phyloP scores from a whole-genome alignment of 2,888 invertebrate genomes.

The Fissipunctia ypsillon region DNA sequence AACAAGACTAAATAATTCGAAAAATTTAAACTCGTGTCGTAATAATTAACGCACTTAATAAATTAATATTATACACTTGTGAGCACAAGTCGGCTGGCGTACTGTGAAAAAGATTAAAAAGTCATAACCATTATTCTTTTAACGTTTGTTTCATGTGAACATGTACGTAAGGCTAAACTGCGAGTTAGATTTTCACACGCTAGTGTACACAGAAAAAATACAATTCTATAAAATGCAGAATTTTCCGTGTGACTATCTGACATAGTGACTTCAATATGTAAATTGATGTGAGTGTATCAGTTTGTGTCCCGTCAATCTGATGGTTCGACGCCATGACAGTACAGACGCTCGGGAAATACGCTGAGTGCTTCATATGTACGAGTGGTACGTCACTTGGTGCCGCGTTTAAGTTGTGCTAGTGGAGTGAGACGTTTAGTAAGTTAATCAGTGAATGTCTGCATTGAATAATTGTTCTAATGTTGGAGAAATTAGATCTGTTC shows the following conservation, averaged over 20 bases:
- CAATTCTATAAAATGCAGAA: conserved; percentile 25
- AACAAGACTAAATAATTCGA: conserved; percentile 10
- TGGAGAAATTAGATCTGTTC: neutral
- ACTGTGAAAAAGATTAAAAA: neutral
- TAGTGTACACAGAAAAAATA: neutral
- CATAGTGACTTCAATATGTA: conserved; percentile 52
- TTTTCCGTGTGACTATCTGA: conserved; percentile 21
- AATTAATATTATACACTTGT: neutral
- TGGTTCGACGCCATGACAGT: conserved; percentile 55
- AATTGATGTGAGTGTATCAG: conserved; percentile 63
- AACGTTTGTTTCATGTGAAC: neutral
- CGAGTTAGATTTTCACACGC: neutral
- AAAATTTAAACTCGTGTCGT: conserved; percentile 4
- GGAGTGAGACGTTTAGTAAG: neutral
- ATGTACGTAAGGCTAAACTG: neutral
- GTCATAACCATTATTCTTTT: neutral
- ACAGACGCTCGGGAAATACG: conserved; percentile 57
- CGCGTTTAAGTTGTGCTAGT: conserved; percentile 27
- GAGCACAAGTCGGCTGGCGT: neutral
- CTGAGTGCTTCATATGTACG: conserved; percentile 49
- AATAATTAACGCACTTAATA: conserved; percentile 8
- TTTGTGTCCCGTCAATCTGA: conserved; percentile 57
- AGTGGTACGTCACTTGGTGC: conserved; percentile 41
- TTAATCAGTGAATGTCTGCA: neutral
- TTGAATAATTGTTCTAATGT: neutral